Percentiles rank a stretch among this genome's conserved stretches.
Conservation (phyloP, 2,113 vertebrate species). For the Plestiodon gilberti region DNA sequence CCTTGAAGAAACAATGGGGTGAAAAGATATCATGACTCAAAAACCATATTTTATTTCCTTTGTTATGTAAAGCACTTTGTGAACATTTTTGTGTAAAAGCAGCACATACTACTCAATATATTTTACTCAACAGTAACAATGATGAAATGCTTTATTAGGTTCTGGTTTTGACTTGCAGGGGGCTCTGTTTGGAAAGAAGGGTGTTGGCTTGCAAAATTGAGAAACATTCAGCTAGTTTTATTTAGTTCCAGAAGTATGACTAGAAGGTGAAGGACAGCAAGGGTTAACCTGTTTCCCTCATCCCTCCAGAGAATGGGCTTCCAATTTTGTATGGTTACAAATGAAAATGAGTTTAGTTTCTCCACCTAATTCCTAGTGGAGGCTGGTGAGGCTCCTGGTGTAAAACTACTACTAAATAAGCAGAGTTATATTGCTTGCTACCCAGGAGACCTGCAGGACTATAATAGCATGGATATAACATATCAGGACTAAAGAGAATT, state of each 20-base stretch:
- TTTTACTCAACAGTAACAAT: too few relatives aligned
- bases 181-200: too few relatives aligned
- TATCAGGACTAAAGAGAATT: constrained; percentile 5
- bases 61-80: too few relatives aligned
- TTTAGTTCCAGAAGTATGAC: rapidly evolving
- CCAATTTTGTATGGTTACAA: constrained; percentile 15
- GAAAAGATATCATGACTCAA: too few relatives aligned
- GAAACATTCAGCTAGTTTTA: rapidly evolving
- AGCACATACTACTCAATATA: too few relatives aligned
- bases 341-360: constrained; percentile 24
- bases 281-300: background rate
- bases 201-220: background rate
- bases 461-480: constrained; percentile 9
- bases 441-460: constrained; percentile 14
- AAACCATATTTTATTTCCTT: too few relatives aligned
- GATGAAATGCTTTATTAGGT: background rate
- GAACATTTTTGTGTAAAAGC: too few relatives aligned
- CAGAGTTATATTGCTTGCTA: constrained; percentile 10
- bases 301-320: background rate
- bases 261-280: background rate
- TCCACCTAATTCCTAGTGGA: constrained; percentile 11
- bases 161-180: background rate
- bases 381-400: background rate
- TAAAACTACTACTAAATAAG: constrained; percentile 27
- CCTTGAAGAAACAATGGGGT: background rate